phyloP scores from a whole-genome alignment of 2,797 vertebrate genomes.

The Alfaro cultratus region DNA sequence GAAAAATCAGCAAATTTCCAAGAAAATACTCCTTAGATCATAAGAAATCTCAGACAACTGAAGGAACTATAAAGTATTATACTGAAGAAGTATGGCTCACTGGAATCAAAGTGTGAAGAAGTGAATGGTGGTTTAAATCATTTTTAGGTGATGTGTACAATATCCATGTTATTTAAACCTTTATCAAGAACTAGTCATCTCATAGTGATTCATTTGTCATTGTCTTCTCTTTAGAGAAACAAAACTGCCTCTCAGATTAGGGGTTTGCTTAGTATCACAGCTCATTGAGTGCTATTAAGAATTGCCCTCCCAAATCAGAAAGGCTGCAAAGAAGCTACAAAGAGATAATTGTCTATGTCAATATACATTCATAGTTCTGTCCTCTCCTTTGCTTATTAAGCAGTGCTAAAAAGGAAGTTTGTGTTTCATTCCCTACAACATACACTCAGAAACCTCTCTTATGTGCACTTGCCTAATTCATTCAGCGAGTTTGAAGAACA shows the following conservation, averaged over 20 bases:
- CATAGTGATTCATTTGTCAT: neutral
- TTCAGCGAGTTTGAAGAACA: conserved; percentile 60
- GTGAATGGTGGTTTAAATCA: neutral
- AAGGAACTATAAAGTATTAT: neutral
- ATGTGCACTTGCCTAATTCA: conserved; percentile 62
- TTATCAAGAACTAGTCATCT: neutral
- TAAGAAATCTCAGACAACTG: neutral
- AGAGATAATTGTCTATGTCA: neutral
- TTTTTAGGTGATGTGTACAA: neutral
- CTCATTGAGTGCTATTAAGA: conserved; percentile 27
- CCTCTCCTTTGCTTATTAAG: neutral
- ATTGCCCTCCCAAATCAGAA: neutral
- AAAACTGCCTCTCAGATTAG: neutral
- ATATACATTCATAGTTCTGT: neutral
- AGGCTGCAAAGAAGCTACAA: neutral
- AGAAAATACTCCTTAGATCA: neutral
- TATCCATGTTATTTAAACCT: neutral
- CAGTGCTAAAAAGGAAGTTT: neutral
- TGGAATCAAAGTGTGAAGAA: neutral
- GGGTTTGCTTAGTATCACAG: conserved; percentile 27
- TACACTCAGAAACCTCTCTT: conserved; percentile 48
- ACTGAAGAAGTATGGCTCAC: neutral
- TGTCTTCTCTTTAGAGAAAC: neutral
- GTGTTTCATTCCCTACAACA: neutral
- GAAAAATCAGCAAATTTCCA: neutral